A percentile compares a stretch with the other conserved stretches of the same genome.
Conservation (phyloP, 1,140 invertebrate genomes). For the Andrena cerasifolii region DNA sequence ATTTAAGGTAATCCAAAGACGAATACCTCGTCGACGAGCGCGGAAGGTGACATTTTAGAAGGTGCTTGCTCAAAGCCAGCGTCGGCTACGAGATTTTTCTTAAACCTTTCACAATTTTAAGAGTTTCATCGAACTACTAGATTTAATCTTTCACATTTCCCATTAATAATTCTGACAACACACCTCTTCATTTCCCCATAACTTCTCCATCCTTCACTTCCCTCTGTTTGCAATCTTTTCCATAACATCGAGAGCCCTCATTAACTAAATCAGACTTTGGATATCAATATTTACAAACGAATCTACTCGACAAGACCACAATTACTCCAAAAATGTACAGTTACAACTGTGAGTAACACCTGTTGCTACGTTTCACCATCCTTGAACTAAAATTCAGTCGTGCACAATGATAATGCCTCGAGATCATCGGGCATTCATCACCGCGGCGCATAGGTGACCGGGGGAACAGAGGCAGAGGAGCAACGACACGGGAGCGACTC, state of each 20-base stretch:
- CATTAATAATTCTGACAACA: too few relatives aligned
- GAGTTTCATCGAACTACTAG: neutral
- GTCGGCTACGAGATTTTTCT: too few relatives aligned
- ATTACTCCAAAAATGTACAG: too few relatives aligned
- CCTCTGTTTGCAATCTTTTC: too few relatives aligned
- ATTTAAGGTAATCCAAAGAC: neutral
- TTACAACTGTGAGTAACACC: neutral
- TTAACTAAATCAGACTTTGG: too few relatives aligned
- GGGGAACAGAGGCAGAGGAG: neutral
- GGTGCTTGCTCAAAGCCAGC: neutral
- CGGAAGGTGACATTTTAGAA: neutral
- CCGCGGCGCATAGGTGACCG: neutral
- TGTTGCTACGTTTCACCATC: neutral
- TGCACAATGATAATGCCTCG: neutral
- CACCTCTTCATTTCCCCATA: too few relatives aligned
- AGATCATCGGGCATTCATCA: neutral
- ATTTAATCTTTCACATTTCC: too few relatives aligned
- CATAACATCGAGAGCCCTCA: too few relatives aligned
- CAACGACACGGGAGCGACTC: conserved; percentile 3
- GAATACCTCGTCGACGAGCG: neutral
- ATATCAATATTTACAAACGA: too few relatives aligned
- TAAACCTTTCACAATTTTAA: too few relatives aligned
- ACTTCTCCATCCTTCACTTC: too few relatives aligned
- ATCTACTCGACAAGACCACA: too few relatives aligned
- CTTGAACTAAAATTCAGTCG: conserved; percentile 27